Percentiles rank a stretch among this genome's conserved stretches.
Conservation (phyloP, 1,140 invertebrate genomes). For the Oscheius sp. region DNA sequence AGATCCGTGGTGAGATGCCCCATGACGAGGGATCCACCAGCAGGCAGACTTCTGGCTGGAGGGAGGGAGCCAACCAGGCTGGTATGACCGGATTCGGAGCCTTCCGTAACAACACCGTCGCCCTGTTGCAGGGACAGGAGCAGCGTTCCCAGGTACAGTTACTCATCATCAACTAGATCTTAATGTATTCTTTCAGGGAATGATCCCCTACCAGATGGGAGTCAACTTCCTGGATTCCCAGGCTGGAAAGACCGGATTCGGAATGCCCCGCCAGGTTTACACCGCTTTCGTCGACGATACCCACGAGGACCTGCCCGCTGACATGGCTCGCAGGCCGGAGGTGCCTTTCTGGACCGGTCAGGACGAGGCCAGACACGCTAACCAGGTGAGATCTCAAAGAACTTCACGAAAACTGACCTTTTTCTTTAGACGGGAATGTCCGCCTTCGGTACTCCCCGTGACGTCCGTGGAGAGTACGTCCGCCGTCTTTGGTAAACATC, state of each 20-base stretch:
- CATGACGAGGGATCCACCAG: conserved; percentile 57
- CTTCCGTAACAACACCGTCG: conserved; percentile 60
- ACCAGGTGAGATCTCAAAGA: too few species aligned
- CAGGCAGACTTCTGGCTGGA: conserved; percentile 58
- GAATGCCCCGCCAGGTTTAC: conserved; percentile 55
- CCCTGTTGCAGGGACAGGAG: conserved; percentile 41
- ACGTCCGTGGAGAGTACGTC: conserved; percentile 60
- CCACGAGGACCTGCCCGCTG: conserved; percentile 58
- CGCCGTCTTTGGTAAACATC: conserved; percentile 57
- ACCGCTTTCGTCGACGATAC: conserved; percentile 58
- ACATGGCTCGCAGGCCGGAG: conserved; percentile 57
- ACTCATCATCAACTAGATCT: not conserved
- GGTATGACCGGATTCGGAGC: conserved; percentile 61
- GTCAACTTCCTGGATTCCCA: conserved; percentile 61
- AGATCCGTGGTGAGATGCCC: conserved; percentile 60
- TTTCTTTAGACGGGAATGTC: conserved; percentile 57
- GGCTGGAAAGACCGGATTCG: conserved; percentile 57
- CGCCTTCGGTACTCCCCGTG: conserved; percentile 58
- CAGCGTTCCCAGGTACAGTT: conserved; percentile 36
- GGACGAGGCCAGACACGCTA: conserved; percentile 57
- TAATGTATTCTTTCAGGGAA: conserved; percentile 34
- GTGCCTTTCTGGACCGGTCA: conserved; percentile 61
- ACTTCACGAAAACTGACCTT: too few species aligned
- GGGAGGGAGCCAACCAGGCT: conserved; percentile 56
- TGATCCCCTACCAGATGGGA: conserved; percentile 61